phyloP scores from a whole-genome alignment of 2,797 vertebrate genomes.

The Sebastes kiyomatsui region DNA sequence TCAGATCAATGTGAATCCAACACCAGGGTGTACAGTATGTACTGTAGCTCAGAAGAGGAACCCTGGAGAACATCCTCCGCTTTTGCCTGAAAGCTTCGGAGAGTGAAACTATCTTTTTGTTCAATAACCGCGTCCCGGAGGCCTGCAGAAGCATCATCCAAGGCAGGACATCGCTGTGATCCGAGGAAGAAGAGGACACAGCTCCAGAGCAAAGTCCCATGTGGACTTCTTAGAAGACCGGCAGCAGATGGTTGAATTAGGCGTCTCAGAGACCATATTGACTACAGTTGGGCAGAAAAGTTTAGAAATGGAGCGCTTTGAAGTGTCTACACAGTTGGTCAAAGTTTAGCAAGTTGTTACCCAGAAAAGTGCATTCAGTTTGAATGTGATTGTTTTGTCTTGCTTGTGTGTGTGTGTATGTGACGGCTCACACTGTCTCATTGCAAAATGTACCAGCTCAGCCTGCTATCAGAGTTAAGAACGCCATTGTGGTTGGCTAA shows the following conservation, averaged over 20 bases:
- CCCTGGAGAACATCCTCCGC: constrained; percentile 46
- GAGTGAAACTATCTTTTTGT: constrained; percentile 36
- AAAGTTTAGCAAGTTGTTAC: not conserved
- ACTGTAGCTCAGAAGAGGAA: constrained; percentile 19
- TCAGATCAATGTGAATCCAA: constrained; percentile 62
- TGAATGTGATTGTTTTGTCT: not conserved
- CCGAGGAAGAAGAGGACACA: constrained; percentile 32
- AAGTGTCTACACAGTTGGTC: not conserved
- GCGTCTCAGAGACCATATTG: constrained; percentile 23
- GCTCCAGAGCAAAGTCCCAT: constrained; percentile 8
- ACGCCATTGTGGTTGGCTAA: not conserved
- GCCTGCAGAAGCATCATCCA: constrained; percentile 35
- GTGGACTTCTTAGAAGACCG: constrained; percentile 13
- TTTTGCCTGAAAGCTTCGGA: constrained; percentile 26
- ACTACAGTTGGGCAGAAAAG: constrained; percentile 11
- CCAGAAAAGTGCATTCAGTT: not conserved
- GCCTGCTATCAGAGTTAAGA: not conserved
- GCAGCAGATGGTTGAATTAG: not conserved
- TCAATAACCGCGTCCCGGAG: constrained; percentile 48
- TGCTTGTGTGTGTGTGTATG: not conserved
- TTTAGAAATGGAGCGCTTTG: not conserved
- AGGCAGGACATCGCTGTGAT: constrained; percentile 31
- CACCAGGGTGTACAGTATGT: constrained; percentile 11
- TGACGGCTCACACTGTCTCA: not conserved
- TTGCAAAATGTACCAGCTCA: not conserved